Base-by-base conservation (phyloP, 1,140 invertebrate species). In the Drosophila parabipectinata region DNA sequence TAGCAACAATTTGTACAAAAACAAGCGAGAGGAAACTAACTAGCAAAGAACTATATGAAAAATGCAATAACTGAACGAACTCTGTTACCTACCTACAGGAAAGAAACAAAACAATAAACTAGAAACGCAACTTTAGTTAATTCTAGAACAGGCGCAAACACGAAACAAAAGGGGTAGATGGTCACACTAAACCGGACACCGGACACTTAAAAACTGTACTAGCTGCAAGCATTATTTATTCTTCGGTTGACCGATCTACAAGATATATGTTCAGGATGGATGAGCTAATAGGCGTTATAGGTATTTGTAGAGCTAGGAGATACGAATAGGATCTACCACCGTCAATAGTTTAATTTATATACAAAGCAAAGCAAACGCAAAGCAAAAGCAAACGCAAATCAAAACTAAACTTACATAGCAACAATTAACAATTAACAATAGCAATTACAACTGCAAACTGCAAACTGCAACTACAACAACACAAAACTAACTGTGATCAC, bases 401-500 rank as follows among this genome's bases (percentile, higher is more conserved):
- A 55, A 50, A 55, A 57, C 53, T 62, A 62, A 52, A 53, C 18
- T 7, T 55, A 67, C 62, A 81, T 73, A 78, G 75, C 41, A 78
- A 59, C 71, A 69, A 69, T 69, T 69, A 71, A 77, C 57, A 48
- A 75, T 58, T 75, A 75, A 66, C 72, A 75, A 59, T 61, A 67
- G 62, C 53, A 73, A 55, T 77, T 64, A 66, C 69, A 77, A 85
- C 69, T 74, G 72, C 78, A 82, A 81, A 81, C 78, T 12, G 59
- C 26, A 63, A 32, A 51, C 77, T 57, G 76, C 81, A 75, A 87
- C 81, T 73, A 85, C 81, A 81, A 82, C 82, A 87, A 87, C 82
- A 87, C 82, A 87, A 69, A 87, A 87, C 82, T 87, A 87, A 87
- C 82, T 87, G 82, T 87, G 82, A 87, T 87, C 80, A 80, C 83